Evolutionary conservation across 2,888 invertebrate species (phyloP).

Genomic region (Drosophila paucipuncta): DNA sequence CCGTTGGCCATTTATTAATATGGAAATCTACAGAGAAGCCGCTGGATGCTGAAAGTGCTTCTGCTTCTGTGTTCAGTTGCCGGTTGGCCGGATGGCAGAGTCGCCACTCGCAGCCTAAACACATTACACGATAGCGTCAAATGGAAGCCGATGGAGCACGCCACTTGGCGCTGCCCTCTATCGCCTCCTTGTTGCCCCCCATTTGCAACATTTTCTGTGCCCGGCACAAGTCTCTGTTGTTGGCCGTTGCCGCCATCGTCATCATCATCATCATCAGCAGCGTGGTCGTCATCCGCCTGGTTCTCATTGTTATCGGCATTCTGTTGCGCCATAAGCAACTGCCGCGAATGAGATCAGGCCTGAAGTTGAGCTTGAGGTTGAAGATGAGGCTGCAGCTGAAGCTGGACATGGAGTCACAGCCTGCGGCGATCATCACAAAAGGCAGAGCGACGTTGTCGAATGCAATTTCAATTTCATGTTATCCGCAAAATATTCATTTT

Average conservation of each 20-base stretch:
- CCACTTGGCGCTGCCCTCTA: constrained; percentile 43
- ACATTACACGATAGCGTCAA: constrained; percentile 80
- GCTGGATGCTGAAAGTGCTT: constrained; percentile 55
- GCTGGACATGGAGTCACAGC: constrained; percentile 2
- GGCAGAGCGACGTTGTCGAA: constrained; percentile 55
- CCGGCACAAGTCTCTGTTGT: constrained; percentile 25
- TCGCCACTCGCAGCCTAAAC: constrained; percentile 65
- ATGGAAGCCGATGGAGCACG: constrained; percentile 71
- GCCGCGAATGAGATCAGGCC: constrained; percentile 7
- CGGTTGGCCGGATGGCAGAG: constrained; percentile 27
- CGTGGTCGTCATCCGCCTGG: constrained; percentile 54
- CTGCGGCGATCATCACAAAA: constrained; percentile 61
- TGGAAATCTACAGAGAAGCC: constrained; percentile 78
- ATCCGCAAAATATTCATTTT: constrained; percentile 84
- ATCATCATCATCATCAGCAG: constrained; percentile 59
- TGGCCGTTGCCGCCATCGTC: constrained; percentile 47
- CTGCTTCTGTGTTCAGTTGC: constrained; percentile 36
- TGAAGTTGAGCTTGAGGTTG: not conserved
- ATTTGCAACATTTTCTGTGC: not conserved
- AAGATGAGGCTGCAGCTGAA: constrained; percentile 10
- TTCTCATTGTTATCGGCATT: constrained; percentile 76
- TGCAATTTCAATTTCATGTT: constrained; percentile 81
- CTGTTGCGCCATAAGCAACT: constrained; percentile 61
- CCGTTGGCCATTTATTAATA: constrained; percentile 78
- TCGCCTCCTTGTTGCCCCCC: constrained; percentile 15